Evolutionary conservation across 2,797 vertebrate genomes (phyloP).

Genomic region (Anableps anableps): DNA sequence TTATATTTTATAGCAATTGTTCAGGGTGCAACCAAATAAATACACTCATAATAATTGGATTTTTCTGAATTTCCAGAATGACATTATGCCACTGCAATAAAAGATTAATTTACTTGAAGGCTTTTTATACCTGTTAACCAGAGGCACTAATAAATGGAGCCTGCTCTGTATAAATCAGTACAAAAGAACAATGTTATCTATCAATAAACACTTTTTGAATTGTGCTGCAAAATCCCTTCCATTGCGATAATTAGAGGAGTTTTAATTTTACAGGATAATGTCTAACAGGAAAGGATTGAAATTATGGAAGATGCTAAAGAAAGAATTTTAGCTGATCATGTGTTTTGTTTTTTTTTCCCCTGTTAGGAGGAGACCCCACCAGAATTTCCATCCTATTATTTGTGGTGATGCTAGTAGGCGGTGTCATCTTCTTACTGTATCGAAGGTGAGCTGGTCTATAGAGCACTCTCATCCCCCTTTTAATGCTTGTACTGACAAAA

Average conservation of each 20-base stretch:
- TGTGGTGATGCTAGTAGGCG: not conserved
- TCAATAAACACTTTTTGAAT: not conserved
- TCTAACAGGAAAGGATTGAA: not conserved
- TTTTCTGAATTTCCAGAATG: too few relatives aligned
- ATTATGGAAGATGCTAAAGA: not conserved
- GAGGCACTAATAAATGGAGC: not conserved
- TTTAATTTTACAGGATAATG: not conserved
- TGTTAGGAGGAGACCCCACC: not conserved
- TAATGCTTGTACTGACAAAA: not conserved
- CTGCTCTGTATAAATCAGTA: not conserved
- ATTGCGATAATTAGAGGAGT: not conserved
- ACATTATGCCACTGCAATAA: too few relatives aligned
- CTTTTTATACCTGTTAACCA: not conserved
- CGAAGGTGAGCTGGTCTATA: not conserved
- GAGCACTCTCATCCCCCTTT: not conserved
- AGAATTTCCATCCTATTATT: not conserved
- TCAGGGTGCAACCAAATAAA: too few relatives aligned
- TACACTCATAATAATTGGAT: too few relatives aligned
- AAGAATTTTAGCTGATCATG: not conserved
- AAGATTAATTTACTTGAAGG: too few relatives aligned
- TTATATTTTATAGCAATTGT: too few relatives aligned
- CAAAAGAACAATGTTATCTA: not conserved
- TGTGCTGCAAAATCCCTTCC: not conserved
- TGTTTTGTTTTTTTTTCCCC: not conserved
- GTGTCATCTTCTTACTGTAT: not conserved